These are phyloP conservation scores for Amaurobius ferox DNA, from an alignment of 2,888 invertebrate genomes.

Conservation along the genomic window DNA sequence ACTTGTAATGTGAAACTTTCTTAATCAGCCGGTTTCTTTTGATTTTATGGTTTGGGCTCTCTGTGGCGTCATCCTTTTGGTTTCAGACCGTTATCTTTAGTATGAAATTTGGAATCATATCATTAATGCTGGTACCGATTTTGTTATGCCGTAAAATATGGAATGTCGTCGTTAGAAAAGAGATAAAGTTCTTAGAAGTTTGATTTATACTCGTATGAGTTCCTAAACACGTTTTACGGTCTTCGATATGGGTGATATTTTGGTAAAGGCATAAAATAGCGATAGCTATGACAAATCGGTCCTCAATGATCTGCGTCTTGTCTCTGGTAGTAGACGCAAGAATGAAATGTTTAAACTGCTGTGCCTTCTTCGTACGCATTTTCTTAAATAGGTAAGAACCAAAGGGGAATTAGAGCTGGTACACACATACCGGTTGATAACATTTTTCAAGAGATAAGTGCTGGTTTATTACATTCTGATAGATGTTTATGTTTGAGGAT, in stretches of 20 bases:
- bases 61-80: background rate
- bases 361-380: no score
- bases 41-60: slow-evolving; percentile 12
- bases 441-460: no score
- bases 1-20: slow-evolving; percentile 22
- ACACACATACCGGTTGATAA: no score
- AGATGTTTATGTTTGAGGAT: no score
- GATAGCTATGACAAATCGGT: background rate
- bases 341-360: no score
- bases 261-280: background rate
- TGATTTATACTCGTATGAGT: background rate
- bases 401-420: no score
- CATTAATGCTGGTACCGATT: slow-evolving; percentile 11
- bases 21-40: slow-evolving; percentile 25
- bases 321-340: no score
- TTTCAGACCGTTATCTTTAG: slow-evolving; percentile 7
- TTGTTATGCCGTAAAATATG: slow-evolving; percentile 5
- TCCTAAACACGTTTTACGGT: background rate
- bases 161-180: background rate
- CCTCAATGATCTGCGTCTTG: no score
- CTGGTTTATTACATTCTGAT: no score
- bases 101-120: slow-evolving; percentile 5
- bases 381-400: no score
- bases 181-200: background rate
- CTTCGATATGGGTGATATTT: background rate